These are phyloP conservation scores for Dryocosmus kuriphilus DNA, from an alignment of 2,888 invertebrate species.

Conservation along the genomic window DNA sequence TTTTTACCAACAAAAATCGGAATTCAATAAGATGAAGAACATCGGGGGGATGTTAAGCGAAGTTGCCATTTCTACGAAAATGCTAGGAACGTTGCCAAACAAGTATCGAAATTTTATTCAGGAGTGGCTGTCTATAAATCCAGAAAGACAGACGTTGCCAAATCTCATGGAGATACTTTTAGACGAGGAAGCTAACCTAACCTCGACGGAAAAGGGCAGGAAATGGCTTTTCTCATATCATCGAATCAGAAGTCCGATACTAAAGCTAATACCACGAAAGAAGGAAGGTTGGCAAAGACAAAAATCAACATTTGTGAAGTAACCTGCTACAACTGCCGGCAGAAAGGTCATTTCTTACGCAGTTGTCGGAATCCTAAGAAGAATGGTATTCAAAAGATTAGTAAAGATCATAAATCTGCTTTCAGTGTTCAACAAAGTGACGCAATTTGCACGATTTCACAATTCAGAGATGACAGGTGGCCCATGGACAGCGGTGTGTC, in stretches of 20 bases:
- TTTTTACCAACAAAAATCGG: background rate
- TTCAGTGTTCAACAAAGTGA: background rate
- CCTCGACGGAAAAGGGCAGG: constrained; percentile 10
- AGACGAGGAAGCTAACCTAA: constrained; percentile 41
- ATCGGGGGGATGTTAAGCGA: constrained; percentile 45
- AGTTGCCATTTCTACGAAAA: constrained; percentile 48
- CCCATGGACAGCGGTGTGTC: constrained; percentile 53
- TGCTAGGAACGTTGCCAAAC: constrained; percentile 42
- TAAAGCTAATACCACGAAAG: no score
- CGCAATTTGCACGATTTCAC: background rate
- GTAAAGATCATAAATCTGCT: background rate
- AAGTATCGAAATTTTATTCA: constrained; percentile 47
- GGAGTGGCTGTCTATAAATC: constrained; percentile 46
- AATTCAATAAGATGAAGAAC: constrained; percentile 38
- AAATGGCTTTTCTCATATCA: background rate
- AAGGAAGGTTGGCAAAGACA: no score
- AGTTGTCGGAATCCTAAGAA: background rate
- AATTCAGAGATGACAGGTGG: constrained; percentile 42
- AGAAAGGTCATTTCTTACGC: background rate
- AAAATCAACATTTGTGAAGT: background rate
- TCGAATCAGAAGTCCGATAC: background rate
- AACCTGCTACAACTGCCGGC: background rate
- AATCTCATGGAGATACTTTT: constrained; percentile 46
- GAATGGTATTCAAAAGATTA: background rate
- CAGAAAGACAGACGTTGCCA: constrained; percentile 44